Conservation (phyloP, 2,888 invertebrate genomes). For the Spatulosminthurus flaviceps region DNA sequence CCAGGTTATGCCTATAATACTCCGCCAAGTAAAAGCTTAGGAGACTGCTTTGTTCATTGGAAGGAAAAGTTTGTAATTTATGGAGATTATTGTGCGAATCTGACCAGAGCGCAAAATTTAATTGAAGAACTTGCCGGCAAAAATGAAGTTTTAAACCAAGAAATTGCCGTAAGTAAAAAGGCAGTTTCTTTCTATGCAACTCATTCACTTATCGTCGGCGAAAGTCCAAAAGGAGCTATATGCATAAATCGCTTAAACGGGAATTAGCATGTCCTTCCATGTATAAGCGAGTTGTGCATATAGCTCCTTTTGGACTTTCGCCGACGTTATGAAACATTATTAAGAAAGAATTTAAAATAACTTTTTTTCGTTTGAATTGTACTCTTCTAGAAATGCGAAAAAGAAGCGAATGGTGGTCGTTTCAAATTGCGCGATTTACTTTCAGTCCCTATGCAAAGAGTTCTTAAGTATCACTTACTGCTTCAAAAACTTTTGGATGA, state of each 20-base stretch:
- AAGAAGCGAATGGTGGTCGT: conserved; percentile 91
- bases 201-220: too few species aligned
- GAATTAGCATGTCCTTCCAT: too few species aligned
- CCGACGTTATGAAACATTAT: too few species aligned
- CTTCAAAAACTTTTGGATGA: conserved; percentile 88
- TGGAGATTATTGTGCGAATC: conserved; percentile 94
- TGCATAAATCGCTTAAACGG: too few species aligned
- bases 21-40: conserved; percentile 69
- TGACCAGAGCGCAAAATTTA: conserved; percentile 86
- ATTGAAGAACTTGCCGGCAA: conserved; percentile 80
- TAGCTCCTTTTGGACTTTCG: too few species aligned
- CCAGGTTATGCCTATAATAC: conserved; percentile 69
- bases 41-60: conserved; percentile 89
- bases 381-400: conserved; percentile 81
- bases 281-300: too few species aligned
- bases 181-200: too few species aligned
- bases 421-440: conserved; percentile 94
- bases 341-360: too few species aligned
- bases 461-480: conserved; percentile 95
- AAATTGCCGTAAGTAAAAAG: conserved; percentile 72
- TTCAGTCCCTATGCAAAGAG: conserved; percentile 97
- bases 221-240: too few species aligned
- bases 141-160: conserved; percentile 74
- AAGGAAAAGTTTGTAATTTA: conserved; percentile 91
- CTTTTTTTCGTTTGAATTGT: too few species aligned